phyloP scores from a whole-genome alignment of 2,113 vertebrate genomes.

The Myiozetetes cayanensis region DNA sequence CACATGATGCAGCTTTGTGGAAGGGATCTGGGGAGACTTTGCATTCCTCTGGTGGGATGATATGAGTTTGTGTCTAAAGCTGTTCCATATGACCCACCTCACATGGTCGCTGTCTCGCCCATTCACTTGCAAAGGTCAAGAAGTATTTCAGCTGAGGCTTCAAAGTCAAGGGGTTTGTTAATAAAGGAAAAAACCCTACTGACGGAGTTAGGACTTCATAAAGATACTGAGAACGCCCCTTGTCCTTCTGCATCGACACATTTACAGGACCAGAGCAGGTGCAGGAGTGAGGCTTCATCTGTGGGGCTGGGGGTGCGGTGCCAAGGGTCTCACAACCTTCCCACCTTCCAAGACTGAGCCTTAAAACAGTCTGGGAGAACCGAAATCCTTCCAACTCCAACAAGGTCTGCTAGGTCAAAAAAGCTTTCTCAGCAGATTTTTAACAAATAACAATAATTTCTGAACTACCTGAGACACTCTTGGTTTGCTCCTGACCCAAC shows the following conservation, averaged over 20 bases:
- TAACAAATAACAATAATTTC: background rate
- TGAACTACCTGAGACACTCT: background rate
- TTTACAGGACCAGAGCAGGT: background rate
- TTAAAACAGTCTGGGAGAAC: background rate
- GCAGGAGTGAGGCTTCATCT: background rate
- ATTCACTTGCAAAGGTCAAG: conserved; percentile 61
- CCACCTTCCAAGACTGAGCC: background rate
- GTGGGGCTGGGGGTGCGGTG: rapidly evolving
- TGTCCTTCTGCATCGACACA: background rate
- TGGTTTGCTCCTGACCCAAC: background rate
- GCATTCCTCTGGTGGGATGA: conserved; percentile 81
- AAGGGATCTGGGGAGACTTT: conserved; percentile 69
- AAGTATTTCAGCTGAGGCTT: conserved; percentile 49
- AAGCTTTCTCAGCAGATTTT: background rate
- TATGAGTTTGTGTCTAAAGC: conserved; percentile 86
- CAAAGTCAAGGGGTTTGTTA: conserved; percentile 54
- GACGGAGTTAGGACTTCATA: background rate
- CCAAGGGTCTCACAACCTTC: background rate
- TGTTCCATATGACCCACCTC: conserved; percentile 94
- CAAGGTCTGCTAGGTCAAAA: background rate
- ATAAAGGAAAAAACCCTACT: background rate
- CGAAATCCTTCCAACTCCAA: background rate
- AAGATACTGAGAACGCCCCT: background rate
- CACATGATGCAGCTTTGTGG: conserved; percentile 80
- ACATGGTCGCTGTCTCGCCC: conserved; percentile 82